Evolutionary conservation across 2,888 invertebrate genomes (phyloP), one percentile per base, ranked within the genome.

Genomic region (Rhogogaster chlorosoma): DNA sequence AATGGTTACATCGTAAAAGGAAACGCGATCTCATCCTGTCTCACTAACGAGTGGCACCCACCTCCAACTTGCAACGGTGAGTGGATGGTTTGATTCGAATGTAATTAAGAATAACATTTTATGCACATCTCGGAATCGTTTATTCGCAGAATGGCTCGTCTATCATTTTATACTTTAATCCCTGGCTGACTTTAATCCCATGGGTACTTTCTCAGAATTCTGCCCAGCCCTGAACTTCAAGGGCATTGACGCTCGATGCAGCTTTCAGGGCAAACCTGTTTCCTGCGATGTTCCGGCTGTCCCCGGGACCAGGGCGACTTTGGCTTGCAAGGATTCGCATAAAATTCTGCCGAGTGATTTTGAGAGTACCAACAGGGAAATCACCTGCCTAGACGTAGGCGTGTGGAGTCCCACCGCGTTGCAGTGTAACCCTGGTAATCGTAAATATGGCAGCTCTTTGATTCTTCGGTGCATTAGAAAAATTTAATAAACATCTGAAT

Each of bases 251-350:
- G 86, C 89, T 45, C 85, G 82, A 45, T 91, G 91, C 85, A 87
- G 70, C 22, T 86, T 86, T 75, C 84, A 87, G 12, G 88, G 88
- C 18, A 42, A 85, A 67, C 75, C 84, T 26, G 88, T 89, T 80
- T 84, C 88, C 77, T 91, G 91, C 85, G 86, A 86, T 71, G 86
- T 87, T 61, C 85, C 85, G 18, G 86, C 88, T 77, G 85, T 85
- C 53, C 88, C 88, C 29, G 89, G 89, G 67, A 90, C 90, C 38
- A 86, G 85, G 38, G 91, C 91, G 77, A 86, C 75, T 75, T 87
- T 91, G 77, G 84, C 86, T 36, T 91, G 90, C 87, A 91, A 89
- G 85, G 83, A 87, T 45, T 89, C 88, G 73, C 90, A 90, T 87
- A 88, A 88, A 83, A 86, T 91, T 71, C 86, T 49, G n/a, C 49